Conservation (phyloP, 2,113 vertebrate species). For the Lampris incognitus region DNA sequence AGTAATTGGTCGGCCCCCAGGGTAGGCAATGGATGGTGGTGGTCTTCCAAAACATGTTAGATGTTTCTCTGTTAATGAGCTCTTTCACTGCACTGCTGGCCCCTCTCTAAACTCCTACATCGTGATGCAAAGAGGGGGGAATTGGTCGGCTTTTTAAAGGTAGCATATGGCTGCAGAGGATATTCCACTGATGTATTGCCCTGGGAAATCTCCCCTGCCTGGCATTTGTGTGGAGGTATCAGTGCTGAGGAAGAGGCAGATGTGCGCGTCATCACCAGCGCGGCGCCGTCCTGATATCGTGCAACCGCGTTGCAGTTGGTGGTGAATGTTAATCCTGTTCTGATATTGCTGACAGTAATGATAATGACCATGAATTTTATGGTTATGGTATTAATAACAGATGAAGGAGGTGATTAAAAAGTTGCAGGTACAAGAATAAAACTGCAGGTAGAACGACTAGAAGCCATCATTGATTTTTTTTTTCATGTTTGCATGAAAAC, state of each 20-base stretch:
- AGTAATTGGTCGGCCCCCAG: background rate
- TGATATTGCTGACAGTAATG: slow-evolving; percentile 34
- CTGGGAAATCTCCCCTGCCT: slow-evolving; percentile 46
- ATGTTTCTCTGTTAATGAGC: slow-evolving; percentile 75
- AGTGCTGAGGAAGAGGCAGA: slow-evolving; percentile 58
- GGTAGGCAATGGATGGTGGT: slow-evolving; percentile 4
- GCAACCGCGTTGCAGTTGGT: slow-evolving; percentile 39
- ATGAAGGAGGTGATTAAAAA: slow-evolving; percentile 65
- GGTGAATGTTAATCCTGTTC: slow-evolving; percentile 51
- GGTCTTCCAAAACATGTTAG: slow-evolving; percentile 66
- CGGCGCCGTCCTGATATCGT: slow-evolving; percentile 56
- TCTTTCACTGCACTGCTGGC: slow-evolving; percentile 41
- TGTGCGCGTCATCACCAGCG: slow-evolving; percentile 63
- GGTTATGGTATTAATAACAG: slow-evolving; percentile 60
- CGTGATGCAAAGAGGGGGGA: slow-evolving; percentile 61
- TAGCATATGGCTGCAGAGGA: slow-evolving; percentile 75
- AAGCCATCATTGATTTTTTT: slow-evolving; percentile 47
- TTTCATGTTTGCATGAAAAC: slow-evolving; percentile 37
- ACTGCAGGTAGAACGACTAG: slow-evolving; percentile 41
- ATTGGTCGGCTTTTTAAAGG: slow-evolving; percentile 68
- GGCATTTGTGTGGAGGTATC: slow-evolving; percentile 4
- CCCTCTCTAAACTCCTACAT: slow-evolving; percentile 64
- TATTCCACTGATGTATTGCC: slow-evolving; percentile 69
- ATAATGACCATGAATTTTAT: slow-evolving; percentile 61
- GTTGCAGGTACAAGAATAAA: slow-evolving; percentile 59